A percentile compares a stretch with the other conserved stretches of the same genome.
phyloP scores from a whole-genome alignment of 2,113 vertebrate species.

The Gracilinanus agilis region DNA sequence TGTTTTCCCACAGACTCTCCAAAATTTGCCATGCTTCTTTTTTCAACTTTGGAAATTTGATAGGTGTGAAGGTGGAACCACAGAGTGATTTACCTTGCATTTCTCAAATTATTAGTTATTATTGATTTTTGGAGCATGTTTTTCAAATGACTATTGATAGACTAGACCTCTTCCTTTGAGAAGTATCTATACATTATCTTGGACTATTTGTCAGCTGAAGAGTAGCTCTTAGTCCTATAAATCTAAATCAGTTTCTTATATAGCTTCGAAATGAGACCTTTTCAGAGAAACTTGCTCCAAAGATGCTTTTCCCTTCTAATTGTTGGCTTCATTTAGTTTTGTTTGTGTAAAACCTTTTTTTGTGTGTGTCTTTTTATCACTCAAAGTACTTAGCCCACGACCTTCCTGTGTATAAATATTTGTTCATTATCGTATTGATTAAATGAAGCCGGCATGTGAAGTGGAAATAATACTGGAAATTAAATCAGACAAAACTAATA shows the following conservation, averaged over 20 bases:
- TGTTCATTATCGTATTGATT: neutral
- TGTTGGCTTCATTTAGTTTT: neutral
- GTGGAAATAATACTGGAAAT: neutral
- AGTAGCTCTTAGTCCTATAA: neutral
- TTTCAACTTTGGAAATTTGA: neutral
- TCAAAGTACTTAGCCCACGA: neutral
- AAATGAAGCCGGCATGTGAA: neutral
- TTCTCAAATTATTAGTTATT: neutral
- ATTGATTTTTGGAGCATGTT: neutral
- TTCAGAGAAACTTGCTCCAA: neutral
- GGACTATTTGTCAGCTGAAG: neutral
- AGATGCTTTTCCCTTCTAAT: neutral
- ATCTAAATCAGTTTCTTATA: neutral
- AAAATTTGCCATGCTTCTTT: neutral
- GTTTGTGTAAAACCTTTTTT: neutral
- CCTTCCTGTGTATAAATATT: neutral
- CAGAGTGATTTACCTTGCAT: neutral
- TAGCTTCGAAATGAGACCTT: neutral
- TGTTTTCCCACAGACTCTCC: neutral
- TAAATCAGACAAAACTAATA: neutral
- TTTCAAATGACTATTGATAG: neutral
- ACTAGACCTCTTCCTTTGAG: neutral
- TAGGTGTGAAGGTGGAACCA: neutral
- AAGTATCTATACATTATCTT: neutral
- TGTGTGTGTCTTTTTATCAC: neutral